Conservation (phyloP, 2,113 vertebrate genomes). For the Chunga burmeisteri region DNA sequence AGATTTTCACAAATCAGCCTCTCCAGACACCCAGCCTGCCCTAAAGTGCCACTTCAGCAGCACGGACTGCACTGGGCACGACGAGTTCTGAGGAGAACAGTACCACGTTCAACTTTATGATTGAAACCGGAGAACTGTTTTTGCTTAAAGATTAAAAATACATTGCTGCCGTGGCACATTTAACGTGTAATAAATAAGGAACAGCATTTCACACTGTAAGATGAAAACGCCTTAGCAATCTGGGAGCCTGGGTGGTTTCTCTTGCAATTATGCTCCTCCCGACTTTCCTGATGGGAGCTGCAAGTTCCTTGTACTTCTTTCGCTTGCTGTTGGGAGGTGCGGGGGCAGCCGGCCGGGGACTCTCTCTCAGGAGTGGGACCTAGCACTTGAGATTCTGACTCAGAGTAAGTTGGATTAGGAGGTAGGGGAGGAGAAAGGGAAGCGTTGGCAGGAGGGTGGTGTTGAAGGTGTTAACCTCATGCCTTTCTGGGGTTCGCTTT, state of each 20-base stretch:
- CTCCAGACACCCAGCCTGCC: background rate
- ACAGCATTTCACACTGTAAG: background rate
- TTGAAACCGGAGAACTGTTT: background rate
- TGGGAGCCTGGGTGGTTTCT: background rate
- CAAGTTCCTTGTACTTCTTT: accelerated
- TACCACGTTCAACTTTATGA: accelerated
- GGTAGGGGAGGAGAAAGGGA: background rate
- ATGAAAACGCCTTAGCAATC: accelerated
- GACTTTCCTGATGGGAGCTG: background rate
- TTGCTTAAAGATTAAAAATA: background rate
- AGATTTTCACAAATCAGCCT: background rate
- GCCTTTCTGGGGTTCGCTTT: background rate
- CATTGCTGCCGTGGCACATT: background rate
- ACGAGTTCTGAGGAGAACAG: background rate
- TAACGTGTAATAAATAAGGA: no score
- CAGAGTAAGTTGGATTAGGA: background rate
- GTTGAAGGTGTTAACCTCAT: background rate
- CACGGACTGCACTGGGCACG: background rate
- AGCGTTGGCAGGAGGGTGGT: no score
- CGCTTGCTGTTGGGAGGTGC: no score
- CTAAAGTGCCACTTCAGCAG: background rate
- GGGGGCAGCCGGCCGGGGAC: no score
- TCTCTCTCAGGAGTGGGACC: no score
- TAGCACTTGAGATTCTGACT: background rate
- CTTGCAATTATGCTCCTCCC: background rate